Conservation (phyloP, 2,888 invertebrate species). For the Aporophyla lueneburgensis region DNA sequence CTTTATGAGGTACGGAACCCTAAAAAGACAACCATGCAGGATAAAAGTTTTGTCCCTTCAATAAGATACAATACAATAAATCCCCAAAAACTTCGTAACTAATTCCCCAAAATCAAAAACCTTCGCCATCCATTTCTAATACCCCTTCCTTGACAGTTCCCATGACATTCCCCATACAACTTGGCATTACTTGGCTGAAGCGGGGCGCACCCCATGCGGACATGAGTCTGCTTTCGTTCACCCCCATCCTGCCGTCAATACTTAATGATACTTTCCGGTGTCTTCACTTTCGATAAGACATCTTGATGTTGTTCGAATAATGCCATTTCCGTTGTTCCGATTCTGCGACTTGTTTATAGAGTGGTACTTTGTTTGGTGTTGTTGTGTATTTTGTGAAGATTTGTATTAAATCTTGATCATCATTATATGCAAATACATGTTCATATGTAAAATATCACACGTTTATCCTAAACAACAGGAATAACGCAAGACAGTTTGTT, state of each 20-base stretch:
- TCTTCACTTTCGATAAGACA: slow-evolving; percentile 62
- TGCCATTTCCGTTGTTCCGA: slow-evolving; percentile 58
- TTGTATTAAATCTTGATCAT: neutral
- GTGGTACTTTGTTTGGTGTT: slow-evolving; percentile 16
- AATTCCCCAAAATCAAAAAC: slow-evolving; percentile 4
- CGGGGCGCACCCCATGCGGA: slow-evolving; percentile 68
- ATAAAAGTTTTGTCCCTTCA: no score
- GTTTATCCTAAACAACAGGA: no score
- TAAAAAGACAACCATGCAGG: no score
- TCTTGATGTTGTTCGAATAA: slow-evolving; percentile 65
- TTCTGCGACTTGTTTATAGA: slow-evolving; percentile 29
- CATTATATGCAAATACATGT: no score
- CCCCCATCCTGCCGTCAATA: slow-evolving; percentile 72
- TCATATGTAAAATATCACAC: no score
- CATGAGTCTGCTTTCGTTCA: slow-evolving; percentile 76
- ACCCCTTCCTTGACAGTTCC: slow-evolving; percentile 31
- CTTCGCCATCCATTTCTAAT: slow-evolving; percentile 17
- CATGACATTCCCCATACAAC: slow-evolving; percentile 42
- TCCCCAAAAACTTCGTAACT: neutral
- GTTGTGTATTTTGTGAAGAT: neutral
- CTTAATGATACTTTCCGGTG: slow-evolving; percentile 76
- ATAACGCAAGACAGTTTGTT: no score
- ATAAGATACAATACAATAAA: no score
- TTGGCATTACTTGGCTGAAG: slow-evolving; percentile 50
- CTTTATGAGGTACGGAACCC: no score